Percentiles rank a stretch among this genome's conserved stretches.
phyloP scores from a whole-genome alignment of 2,888 invertebrate genomes.

The Drosophila macrospina region DNA sequence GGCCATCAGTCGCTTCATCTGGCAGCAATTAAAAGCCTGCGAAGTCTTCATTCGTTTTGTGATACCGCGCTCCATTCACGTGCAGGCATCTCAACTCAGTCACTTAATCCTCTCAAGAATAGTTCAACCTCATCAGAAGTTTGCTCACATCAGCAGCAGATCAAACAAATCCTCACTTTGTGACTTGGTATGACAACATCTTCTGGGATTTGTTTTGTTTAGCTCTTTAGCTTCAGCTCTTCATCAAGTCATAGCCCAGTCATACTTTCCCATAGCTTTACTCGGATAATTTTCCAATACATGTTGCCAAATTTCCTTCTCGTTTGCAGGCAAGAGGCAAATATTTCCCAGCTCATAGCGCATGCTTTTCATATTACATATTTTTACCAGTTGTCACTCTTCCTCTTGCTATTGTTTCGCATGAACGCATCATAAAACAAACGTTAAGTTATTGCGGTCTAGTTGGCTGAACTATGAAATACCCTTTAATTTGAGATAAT shows the following conservation, averaged over 20 bases:
- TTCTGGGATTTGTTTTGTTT: neutral
- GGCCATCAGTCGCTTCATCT: conserved; percentile 13
- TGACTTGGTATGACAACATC: conserved; percentile 7
- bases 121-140: conserved; percentile 3
- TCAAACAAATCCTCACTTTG: conserved; percentile 9
- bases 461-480: neutral
- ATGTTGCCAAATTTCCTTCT: conserved; percentile 10
- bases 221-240: conserved; percentile 3
- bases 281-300: neutral
- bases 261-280: conserved; percentile 1
- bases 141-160: conserved; percentile 5
- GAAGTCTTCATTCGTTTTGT: conserved; percentile 17
- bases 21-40: conserved; percentile 25
- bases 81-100: conserved; percentile 57
- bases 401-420: conserved; percentile 24
- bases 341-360: neutral
- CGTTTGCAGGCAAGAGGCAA: neutral
- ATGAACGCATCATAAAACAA: conserved; percentile 28
- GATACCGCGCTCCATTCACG: conserved; percentile 24
- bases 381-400: conserved; percentile 18
- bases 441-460: neutral
- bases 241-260: conserved; percentile 1
- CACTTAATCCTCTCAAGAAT: conserved; percentile 43
- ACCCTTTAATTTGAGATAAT: too few species aligned
- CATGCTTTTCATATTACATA: conserved; percentile 34